phyloP scores from a whole-genome alignment of 2,113 vertebrate species.

The Tretioscincus oriximinensis region DNA sequence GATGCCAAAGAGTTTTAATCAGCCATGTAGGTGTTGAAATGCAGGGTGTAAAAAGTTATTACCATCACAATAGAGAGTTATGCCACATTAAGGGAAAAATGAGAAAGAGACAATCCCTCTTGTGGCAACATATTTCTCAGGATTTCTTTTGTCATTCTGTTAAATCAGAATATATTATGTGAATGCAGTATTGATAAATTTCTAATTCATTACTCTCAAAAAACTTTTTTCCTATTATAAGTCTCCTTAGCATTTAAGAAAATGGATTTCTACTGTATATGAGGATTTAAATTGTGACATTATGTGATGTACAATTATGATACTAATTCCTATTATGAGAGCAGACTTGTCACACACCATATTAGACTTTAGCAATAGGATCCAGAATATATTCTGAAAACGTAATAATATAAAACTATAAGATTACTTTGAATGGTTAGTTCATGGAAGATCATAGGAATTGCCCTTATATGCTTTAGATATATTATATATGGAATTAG shows the following conservation, averaged over 20 bases:
- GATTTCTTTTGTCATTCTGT: not conserved
- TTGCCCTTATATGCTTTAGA: not conserved
- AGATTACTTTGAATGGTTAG: not conserved
- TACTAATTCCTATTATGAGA: not conserved
- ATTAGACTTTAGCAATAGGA: not conserved
- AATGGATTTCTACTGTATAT: no score
- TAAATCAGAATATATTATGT: not conserved
- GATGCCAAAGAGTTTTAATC: not conserved
- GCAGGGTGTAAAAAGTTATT: not conserved
- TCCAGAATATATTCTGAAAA: not conserved
- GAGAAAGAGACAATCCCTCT: not conserved
- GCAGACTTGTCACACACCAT: not conserved
- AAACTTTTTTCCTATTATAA: not conserved
- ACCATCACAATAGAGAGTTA: not conserved
- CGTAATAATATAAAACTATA: not conserved
- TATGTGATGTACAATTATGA: not conserved
- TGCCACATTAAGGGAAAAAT: not conserved
- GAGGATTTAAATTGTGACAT: not conserved
- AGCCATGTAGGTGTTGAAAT: not conserved
- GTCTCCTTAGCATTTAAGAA: no score
- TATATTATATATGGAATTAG: no score
- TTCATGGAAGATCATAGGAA: not conserved
- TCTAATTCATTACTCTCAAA: not conserved
- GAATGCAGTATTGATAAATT: not conserved
- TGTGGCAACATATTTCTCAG: not conserved